Evolutionary conservation across 2,797 vertebrate species (phyloP), one percentile per base, ranked within the genome.

Genomic region (Hemibagrus guttatus): DNA sequence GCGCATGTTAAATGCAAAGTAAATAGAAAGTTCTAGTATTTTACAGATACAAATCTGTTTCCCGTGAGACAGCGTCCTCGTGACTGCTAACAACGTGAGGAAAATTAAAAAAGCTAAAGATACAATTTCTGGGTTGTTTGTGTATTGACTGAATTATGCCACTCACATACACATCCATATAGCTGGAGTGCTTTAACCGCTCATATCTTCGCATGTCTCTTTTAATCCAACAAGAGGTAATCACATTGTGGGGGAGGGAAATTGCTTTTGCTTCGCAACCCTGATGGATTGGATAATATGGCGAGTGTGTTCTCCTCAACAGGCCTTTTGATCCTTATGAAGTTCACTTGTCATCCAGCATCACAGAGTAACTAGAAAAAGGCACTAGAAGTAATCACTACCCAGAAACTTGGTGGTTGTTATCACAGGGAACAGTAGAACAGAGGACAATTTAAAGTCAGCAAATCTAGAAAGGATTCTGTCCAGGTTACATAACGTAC

Each of bases 261-360:
- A 88, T 87, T 89, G 88, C 88, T 88, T 90, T 86, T 86, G 84
- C 87, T 68, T 88, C 74, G 84, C 39, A 75, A 75, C 54, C 76
- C 82, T 88, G 84, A 84, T 83, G 84, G 84, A 86, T 88, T 84
- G 68, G 85, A 89, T 90, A 89, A 87, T 76, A 86, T 87, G 74
- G 84, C 56, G 23, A 81, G 76, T 79, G 79, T 42, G 52, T 82
- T 89, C 86, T 87, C 46, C 75, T 84, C 39, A 58, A 89, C 69
- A 69, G 52, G 49, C 72, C 42, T 82, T 66, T 86, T 89, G 63
- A 87, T 85, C 87, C 85, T 81, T 64, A 83, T 85, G 88, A 88
- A 87, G 82, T 87, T 82, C 64, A 58, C 52, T 78, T 86, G 85
- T 87, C 87, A 79, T 80, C 49, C 58, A 66, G 63, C 42, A 84